phyloP scores from a whole-genome alignment of 2,888 invertebrate genomes.

The Tenthredo mesomela region DNA sequence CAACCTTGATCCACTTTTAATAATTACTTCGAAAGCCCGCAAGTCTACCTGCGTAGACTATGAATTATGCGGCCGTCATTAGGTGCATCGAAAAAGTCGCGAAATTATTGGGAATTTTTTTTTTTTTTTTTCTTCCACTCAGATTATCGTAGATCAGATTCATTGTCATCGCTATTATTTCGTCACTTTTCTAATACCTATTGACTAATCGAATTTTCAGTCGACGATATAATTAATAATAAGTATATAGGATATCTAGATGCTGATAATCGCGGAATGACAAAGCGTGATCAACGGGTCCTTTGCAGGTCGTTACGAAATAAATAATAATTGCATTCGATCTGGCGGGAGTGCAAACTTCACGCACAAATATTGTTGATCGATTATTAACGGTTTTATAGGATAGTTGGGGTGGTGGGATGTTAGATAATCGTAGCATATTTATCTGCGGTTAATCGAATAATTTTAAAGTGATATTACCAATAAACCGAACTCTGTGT shows the following conservation, averaged over 20 bases:
- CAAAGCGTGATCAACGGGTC: constrained; percentile 6
- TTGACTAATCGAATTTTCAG: neutral
- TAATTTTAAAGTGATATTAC: neutral
- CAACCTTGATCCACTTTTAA: constrained; percentile 50
- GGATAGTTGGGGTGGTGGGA: neutral
- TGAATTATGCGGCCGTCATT: neutral
- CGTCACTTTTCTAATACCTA: neutral
- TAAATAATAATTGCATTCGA: constrained; percentile 15
- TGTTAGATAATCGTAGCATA: neutral
- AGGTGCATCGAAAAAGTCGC: neutral
- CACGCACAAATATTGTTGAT: neutral
- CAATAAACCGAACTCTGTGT: neutral
- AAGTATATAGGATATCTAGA: neutral
- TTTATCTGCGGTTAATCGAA: neutral
- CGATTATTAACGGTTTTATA: neutral
- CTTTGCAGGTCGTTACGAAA: neutral
- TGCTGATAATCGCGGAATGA: neutral
- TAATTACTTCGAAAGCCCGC: constrained; percentile 48
- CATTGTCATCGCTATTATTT: neutral
- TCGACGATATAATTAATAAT: neutral
- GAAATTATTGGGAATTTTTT: neutral
- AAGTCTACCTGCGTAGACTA: constrained; percentile 5
- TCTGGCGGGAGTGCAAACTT: neutral
- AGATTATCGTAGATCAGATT: too few species aligned
- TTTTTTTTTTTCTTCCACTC: too few species aligned